These are phyloP conservation scores for Schizopygopsis pylzovi DNA, from an alignment of 2,797 vertebrate species.

Conservation along the genomic window DNA sequence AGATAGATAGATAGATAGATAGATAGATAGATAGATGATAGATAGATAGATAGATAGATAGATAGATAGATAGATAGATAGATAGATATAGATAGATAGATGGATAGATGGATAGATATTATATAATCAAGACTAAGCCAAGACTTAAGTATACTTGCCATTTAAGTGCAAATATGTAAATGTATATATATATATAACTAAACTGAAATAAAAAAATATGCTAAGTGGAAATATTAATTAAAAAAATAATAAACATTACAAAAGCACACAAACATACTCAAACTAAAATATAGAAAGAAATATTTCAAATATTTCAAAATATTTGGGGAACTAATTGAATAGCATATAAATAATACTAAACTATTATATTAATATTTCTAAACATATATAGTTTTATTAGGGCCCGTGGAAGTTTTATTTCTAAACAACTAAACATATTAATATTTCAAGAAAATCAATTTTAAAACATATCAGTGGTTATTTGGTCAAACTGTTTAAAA, in stretches of 20 bases:
- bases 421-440: not conserved
- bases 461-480: not conserved
- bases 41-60: not conserved
- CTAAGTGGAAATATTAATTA: no score
- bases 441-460: not conserved
- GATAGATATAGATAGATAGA: not conserved
- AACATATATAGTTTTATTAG: no score
- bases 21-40: not conserved
- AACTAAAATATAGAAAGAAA: not conserved
- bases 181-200: no score
- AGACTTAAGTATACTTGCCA: no score
- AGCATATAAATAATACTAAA: not conserved
- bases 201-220: no score
- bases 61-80: not conserved
- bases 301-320: no score
- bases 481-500: not conserved
- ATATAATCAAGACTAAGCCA: no score
- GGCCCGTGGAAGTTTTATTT: no score
- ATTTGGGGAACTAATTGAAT: no score
- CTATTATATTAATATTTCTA: not conserved
- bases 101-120: not conserved
- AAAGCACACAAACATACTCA: no score
- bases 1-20: not conserved
- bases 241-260: not conserved
- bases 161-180: no score